A percentile compares a stretch with the other conserved stretches of the same genome.
phyloP scores from a whole-genome alignment of 1,140 invertebrate species.

The Caerostris darwini region DNA sequence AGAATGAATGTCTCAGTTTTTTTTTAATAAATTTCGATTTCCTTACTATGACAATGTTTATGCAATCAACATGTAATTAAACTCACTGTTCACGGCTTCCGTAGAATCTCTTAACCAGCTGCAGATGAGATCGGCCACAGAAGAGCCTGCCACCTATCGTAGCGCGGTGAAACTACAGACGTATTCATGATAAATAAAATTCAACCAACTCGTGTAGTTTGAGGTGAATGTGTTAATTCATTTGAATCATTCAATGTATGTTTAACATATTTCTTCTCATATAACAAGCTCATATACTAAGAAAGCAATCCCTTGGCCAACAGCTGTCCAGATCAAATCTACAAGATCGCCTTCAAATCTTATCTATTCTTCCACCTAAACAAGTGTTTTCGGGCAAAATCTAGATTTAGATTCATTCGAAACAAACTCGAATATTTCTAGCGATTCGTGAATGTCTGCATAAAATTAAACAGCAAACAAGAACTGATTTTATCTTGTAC shows the following conservation, averaged over 20 bases:
- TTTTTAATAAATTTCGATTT: too few relatives aligned
- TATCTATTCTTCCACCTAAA: not conserved
- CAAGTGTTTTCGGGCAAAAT: not conserved
- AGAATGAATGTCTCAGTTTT: too few relatives aligned
- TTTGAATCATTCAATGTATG: not conserved
- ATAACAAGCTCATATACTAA: not conserved
- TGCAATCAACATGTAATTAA: not conserved
- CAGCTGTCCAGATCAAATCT: not conserved
- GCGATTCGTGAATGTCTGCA: not conserved
- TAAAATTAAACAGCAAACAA: not conserved
- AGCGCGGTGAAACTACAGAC: not conserved
- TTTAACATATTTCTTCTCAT: not conserved
- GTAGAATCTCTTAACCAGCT: not conserved
- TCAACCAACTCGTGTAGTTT: too few relatives aligned
- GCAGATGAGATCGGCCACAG: not conserved
- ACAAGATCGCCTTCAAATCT: not conserved
- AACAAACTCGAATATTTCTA: not conserved
- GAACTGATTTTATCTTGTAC: not conserved
- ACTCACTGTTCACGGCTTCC: not conserved
- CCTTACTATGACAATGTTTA: not conserved
- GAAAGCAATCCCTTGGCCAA: not conserved
- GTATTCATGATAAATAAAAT: not conserved
- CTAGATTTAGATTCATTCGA: not conserved
- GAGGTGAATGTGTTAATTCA: not conserved
- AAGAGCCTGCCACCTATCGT: slow-evolving; percentile 25